These are phyloP conservation scores for Rhabdornis inornatus DNA, from an alignment of 2,113 vertebrate genomes.

Conservation along the genomic window DNA sequence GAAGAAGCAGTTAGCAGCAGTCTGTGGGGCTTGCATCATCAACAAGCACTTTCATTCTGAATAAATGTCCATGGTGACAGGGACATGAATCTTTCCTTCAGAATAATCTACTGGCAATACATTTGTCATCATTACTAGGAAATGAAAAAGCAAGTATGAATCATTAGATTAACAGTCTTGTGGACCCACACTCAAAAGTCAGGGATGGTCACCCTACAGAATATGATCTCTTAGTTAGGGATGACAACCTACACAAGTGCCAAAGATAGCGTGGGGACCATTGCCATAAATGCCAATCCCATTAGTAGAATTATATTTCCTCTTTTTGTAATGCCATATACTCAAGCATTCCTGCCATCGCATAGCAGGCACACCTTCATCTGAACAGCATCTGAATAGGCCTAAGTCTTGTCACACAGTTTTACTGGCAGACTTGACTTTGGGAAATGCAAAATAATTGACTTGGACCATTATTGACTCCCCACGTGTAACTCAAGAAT, in stretches of 20 bases:
- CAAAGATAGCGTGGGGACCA: background rate
- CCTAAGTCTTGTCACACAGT: background rate
- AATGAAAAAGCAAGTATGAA: background rate
- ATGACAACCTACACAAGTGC: background rate
- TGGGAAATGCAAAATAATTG: background rate
- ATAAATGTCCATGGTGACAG: no score
- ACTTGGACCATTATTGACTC: background rate
- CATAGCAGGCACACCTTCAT: background rate
- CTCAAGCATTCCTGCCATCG: background rate
- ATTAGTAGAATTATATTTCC: background rate
- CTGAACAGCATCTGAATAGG: background rate
- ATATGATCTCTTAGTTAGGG: background rate
- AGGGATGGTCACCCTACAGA: background rate
- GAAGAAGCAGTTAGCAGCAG: background rate
- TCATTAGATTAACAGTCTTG: background rate
- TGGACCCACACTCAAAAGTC: background rate
- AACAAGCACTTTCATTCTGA: background rate
- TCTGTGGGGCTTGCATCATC: background rate
- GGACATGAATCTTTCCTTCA: background rate
- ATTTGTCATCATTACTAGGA: background rate
- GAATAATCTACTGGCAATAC: background rate
- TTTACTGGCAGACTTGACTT: background rate
- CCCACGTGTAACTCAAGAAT: background rate
- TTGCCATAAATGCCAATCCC: background rate
- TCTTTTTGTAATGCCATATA: background rate